phyloP scores from a whole-genome alignment of 1,140 invertebrate species.

The Drosophila punjabiensis region DNA sequence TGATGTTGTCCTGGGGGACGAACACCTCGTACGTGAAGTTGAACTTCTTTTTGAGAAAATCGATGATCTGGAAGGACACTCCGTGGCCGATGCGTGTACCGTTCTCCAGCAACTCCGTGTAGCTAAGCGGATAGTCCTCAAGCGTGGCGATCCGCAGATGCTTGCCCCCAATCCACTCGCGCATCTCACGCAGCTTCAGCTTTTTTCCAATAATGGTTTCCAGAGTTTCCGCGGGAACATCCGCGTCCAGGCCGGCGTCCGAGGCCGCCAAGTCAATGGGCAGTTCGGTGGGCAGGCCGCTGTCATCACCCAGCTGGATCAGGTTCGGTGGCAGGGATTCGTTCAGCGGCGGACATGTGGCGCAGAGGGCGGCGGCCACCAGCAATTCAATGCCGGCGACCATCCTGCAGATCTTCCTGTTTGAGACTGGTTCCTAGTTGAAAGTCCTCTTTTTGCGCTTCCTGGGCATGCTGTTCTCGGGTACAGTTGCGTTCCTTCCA shows the following conservation, averaged over 20 bases:
- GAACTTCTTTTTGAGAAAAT: slow-evolving; percentile 89
- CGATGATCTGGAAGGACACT: slow-evolving; percentile 90
- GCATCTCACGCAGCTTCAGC: slow-evolving; percentile 53
- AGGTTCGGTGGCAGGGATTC: slow-evolving; percentile 49
- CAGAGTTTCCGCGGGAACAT: slow-evolving; percentile 56
- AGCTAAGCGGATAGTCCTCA: slow-evolving; percentile 88
- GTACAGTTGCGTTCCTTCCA: slow-evolving; percentile 48
- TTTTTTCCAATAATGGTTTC: slow-evolving; percentile 58
- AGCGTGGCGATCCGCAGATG: slow-evolving; percentile 76
- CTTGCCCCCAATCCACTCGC: slow-evolving; percentile 73
- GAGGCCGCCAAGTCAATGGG: slow-evolving; percentile 31
- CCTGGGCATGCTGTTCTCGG: slow-evolving; percentile 35
- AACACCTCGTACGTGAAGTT: slow-evolving; percentile 91
- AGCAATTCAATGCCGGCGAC: slow-evolving; percentile 75
- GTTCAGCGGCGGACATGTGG: slow-evolving; percentile 57
- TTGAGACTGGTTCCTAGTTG: slow-evolving; percentile 1
- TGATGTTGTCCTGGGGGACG: slow-evolving; percentile 87
- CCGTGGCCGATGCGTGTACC: slow-evolving; percentile 88
- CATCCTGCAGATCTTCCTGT: slow-evolving; percentile 42
- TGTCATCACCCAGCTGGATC: slow-evolving; percentile 40
- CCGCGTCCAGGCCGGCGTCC: slow-evolving; percentile 34
- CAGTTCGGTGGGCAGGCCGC: slow-evolving; percentile 21
- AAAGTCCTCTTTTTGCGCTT: slow-evolving; percentile 33
- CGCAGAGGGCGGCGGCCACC: slow-evolving; percentile 68
- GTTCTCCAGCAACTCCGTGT: slow-evolving; percentile 86